Evolutionary conservation across 2,888 invertebrate species (phyloP), one percentile per base, ranked within the genome.

Genomic region (Prosopocoilus inquinatus): DNA sequence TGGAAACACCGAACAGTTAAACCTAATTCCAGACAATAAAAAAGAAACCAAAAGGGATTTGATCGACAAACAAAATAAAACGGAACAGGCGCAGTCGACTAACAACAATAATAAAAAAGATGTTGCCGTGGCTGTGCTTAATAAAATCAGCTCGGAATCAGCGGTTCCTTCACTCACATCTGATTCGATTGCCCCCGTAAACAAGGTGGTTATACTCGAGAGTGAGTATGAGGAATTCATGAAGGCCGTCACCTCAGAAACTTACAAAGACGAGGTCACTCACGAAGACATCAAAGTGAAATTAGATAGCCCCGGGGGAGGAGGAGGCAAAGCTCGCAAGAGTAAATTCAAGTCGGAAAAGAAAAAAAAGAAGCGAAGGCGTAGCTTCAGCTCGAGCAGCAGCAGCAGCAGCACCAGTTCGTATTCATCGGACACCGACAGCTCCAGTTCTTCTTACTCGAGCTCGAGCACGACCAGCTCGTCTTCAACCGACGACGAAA

Each of bases 191-290:
- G 34, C 36, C 20, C 28, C 16, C 0, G 38, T 33, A 7, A 46
- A 47, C 7, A 57, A 57, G 39, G 45, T 49, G 3, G 46, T 50
- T 46, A 41, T 55, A 9, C 39, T 77, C 9, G 77, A 77, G 60
- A 71, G 71, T 48, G 82, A 82, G 64, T 84, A 84, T 59, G 83
- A 84, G 64, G 81, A 84, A 64, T 84, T 84, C 59, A 80, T 84
- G 74, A 82, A 82, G 68, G 81, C 81, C 61, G 80, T 82, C 2
- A 76, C 75, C 47, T 72, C 73, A 16, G 51, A 47, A 57, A 53
- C 32, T 65, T 57, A 63, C 60, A 61, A 58, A 43, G 32, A 36
- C 9, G 38, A 43, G 8, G 7, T 45, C 16, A 39, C 44, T 20
- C 15, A 43, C 35, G 9, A 43, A 11, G 46, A 46, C 8, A n/a